These are phyloP conservation scores for Amazona vittata DNA, from an alignment of 2,113 vertebrate species.

Conservation along the genomic window DNA sequence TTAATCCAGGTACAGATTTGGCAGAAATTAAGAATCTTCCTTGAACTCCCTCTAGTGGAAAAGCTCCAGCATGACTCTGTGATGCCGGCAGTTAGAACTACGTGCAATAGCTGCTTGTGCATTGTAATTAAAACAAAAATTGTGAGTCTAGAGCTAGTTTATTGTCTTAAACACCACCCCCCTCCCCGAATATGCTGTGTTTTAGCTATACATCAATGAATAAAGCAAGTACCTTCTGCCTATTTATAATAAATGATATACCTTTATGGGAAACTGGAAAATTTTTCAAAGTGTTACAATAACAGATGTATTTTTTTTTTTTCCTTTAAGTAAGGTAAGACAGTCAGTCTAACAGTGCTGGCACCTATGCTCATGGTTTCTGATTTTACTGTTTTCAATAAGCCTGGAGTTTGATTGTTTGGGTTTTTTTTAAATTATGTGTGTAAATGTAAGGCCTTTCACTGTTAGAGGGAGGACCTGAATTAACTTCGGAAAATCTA, in stretches of 20 bases:
- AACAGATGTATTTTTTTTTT: not conserved
- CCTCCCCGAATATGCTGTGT: not conserved
- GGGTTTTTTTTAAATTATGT: not conserved
- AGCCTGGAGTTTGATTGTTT: not conserved
- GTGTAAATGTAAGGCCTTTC: not conserved
- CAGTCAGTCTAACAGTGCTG: not conserved
- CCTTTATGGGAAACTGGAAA: not conserved
- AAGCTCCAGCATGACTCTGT: not conserved
- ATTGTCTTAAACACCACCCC: not conserved
- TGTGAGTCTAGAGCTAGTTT: not conserved
- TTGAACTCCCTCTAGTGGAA: conserved; percentile 37
- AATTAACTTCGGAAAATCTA: not conserved
- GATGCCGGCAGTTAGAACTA: not conserved
- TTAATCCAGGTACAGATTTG: rapidly evolving
- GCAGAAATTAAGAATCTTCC: not conserved
- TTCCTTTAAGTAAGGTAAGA: not conserved
- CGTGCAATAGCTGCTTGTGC: not conserved
- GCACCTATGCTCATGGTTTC: not conserved
- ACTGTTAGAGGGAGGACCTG: not conserved
- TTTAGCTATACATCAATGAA: not conserved
- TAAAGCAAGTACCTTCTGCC: not conserved
- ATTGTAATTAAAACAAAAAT: not conserved
- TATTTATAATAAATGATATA: not conserved
- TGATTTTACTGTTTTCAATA: not conserved
- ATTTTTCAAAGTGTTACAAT: not conserved